Percentiles rank a stretch among this genome's conserved stretches.
These are phyloP conservation scores for Pseudomyrmex concolor DNA, from an alignment of 1,140 invertebrate species.

Conservation along the genomic window DNA sequence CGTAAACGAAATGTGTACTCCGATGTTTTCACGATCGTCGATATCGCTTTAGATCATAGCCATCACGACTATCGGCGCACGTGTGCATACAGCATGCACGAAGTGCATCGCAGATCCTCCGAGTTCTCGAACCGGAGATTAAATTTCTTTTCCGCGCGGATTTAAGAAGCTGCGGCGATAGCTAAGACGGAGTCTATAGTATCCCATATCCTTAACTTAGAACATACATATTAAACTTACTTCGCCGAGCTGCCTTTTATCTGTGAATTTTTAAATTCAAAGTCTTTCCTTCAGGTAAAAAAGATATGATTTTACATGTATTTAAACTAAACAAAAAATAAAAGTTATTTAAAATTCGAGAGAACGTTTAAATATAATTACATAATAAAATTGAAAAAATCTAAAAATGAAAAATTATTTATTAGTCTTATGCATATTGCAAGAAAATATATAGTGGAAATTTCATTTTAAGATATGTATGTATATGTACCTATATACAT, in stretches of 20 bases:
- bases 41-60: neutral
- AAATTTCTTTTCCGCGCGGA: constrained; percentile 14
- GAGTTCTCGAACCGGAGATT: constrained; percentile 29
- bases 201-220: neutral
- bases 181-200: neutral
- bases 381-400: neutral
- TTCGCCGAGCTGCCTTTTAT: neutral
- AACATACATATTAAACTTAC: neutral
- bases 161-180: neutral
- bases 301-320: neutral
- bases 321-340: neutral
- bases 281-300: neutral
- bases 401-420: neutral
- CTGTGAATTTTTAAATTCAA: neutral
- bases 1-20: constrained; percentile 17
- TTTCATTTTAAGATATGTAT: neutral
- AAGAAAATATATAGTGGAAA: neutral
- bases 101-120: neutral
- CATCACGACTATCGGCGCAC: neutral
- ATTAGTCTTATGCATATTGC: neutral
- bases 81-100: neutral
- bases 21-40: constrained; percentile 1
- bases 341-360: neutral
- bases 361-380: neutral
- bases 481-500: neutral